Evolutionary conservation across 2,113 vertebrate genomes (phyloP).

Genomic region (Hyperoodon ampullatus): DNA sequence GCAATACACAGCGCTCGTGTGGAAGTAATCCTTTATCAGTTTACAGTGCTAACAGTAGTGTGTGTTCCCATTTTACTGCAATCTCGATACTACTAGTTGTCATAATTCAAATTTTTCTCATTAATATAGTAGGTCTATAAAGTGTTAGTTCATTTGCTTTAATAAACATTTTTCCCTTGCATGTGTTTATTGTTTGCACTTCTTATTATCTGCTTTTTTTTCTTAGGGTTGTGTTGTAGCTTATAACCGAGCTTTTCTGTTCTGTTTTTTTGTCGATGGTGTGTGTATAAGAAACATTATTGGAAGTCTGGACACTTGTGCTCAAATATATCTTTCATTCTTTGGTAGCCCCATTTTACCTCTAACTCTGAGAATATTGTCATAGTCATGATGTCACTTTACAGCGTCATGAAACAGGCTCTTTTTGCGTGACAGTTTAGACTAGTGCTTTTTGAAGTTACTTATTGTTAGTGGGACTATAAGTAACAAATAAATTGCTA

Average conservation of each 20-base stretch:
- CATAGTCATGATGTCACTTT: background rate
- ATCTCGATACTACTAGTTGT: background rate
- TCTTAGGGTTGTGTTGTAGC: conserved; percentile 20
- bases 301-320: background rate
- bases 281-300: background rate
- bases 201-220: conserved; percentile 37
- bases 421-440: background rate
- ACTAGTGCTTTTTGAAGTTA: background rate
- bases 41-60: background rate
- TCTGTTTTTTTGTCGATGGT: background rate
- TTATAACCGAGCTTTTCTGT: conserved; percentile 28
- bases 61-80: background rate
- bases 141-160: conserved; percentile 37
- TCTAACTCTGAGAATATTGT: background rate
- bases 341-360: background rate
- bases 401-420: background rate
- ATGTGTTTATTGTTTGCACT: conserved; percentile 28
- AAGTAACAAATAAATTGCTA: background rate
- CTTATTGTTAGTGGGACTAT: conserved; percentile 40
- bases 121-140: conserved; percentile 20
- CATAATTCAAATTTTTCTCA: background rate
- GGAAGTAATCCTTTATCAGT: background rate
- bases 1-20: rapidly evolving
- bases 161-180: background rate
- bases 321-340: conserved; percentile 5